Evolutionary conservation across 1,140 invertebrate genomes (phyloP).

Genomic region (Branchinecta lynchi): DNA sequence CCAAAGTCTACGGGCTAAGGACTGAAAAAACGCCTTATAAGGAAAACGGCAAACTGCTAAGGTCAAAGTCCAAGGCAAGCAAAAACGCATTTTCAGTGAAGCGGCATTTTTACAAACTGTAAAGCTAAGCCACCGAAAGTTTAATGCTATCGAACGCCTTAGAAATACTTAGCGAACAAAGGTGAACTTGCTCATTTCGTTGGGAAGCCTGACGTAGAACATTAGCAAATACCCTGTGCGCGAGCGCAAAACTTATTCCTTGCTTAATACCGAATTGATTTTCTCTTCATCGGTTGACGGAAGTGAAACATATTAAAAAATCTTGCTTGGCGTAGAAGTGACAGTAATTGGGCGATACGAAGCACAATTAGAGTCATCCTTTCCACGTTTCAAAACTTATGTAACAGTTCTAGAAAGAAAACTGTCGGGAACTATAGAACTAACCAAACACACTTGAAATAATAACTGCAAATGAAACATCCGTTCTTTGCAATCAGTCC

Average conservation of each 20-base stretch:
- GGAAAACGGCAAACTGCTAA: no score
- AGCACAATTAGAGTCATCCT: background rate
- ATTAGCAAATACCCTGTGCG: background rate
- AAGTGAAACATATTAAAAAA: constrained; percentile 7
- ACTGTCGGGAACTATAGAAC: constrained; percentile 9
- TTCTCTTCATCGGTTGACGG: constrained; percentile 5
- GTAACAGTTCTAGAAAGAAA: constrained; percentile 9
- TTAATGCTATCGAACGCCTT: constrained; percentile 8
- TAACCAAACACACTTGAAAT: constrained; percentile 10
- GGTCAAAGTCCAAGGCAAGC: no score
- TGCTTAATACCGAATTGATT: constrained; percentile 1
- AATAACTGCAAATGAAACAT: constrained; percentile 10
- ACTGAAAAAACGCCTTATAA: no score
- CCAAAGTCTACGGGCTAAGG: no score
- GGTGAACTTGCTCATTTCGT: constrained; percentile 5
- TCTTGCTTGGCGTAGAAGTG: background rate
- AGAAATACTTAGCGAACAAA: constrained; percentile 10
- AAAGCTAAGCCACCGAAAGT: no score
- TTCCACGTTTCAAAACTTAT: background rate
- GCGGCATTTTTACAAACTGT: no score
- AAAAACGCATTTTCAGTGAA: no score
- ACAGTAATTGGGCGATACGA: background rate
- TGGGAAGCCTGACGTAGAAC: background rate
- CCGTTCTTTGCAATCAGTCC: background rate
- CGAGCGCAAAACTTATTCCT: background rate